phyloP scores from a whole-genome alignment of 2,797 vertebrate genomes.

The Coreius guichenoti region DNA sequence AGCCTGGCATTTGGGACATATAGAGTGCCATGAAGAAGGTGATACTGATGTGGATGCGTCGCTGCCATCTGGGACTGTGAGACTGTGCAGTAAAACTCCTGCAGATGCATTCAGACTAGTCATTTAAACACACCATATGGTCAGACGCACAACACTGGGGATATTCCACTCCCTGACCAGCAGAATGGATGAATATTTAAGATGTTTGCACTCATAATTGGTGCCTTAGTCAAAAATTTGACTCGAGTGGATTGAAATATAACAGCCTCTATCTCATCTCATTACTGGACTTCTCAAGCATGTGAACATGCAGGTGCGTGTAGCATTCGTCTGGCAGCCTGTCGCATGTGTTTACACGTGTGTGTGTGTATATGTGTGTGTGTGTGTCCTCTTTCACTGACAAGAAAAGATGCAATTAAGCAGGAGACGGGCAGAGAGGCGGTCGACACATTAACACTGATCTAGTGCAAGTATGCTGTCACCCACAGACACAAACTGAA shows the following conservation, averaged over 20 bases:
- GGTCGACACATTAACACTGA: slow-evolving; percentile 54
- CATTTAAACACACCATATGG: slow-evolving; percentile 45
- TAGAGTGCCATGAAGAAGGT: neutral
- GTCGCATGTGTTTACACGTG: slow-evolving; percentile 50
- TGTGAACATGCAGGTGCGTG: slow-evolving; percentile 51
- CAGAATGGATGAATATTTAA: slow-evolving; percentile 32
- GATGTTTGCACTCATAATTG: slow-evolving; percentile 31
- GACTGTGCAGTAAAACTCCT: neutral
- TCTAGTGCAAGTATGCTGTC: slow-evolving; percentile 60
- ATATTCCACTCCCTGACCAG: slow-evolving; percentile 23
- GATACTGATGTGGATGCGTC: neutral
- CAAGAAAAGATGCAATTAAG: slow-evolving; percentile 67
- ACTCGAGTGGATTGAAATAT: neutral
- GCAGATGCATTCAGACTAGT: neutral
- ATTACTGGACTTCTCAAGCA: slow-evolving; percentile 41
- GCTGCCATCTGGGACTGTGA: slow-evolving; percentile 7
- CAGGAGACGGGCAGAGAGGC: slow-evolving; percentile 51
- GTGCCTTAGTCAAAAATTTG: slow-evolving; percentile 10
- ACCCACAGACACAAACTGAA: slow-evolving; percentile 36
- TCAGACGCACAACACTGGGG: slow-evolving; percentile 43
- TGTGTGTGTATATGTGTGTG: neutral
- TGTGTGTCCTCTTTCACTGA: slow-evolving; percentile 42
- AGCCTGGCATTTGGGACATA: neutral
- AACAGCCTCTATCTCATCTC: slow-evolving; percentile 16
- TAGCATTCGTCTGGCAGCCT: slow-evolving; percentile 20